phyloP scores from a whole-genome alignment of 2,113 vertebrate genomes.

The Gymnogyps californianus region DNA sequence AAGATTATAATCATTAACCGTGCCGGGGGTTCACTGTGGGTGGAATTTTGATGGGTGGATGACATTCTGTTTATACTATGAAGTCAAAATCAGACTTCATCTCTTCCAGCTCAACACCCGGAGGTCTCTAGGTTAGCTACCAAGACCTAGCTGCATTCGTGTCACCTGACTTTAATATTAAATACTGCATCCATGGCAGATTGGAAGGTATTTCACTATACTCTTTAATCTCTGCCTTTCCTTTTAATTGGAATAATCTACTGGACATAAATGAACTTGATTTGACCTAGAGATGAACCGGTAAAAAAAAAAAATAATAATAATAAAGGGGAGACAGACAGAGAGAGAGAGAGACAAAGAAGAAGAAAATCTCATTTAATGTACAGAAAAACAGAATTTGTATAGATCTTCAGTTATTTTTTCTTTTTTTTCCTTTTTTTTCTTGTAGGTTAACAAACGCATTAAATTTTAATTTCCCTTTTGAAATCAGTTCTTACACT shows the following conservation, averaged over 20 bases:
- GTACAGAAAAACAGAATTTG: neutral
- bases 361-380: neutral
- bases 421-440: rapidly evolving
- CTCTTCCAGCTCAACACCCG: slow-evolving; percentile 86
- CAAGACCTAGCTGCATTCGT: slow-evolving; percentile 24
- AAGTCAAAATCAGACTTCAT: slow-evolving; percentile 79
- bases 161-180: slow-evolving; percentile 74
- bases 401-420: neutral
- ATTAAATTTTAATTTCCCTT: neutral
- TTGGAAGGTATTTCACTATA: slow-evolving; percentile 52
- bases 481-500: neutral
- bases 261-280: slow-evolving; percentile 74
- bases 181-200: slow-evolving; percentile 43
- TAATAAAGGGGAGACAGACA: neutral
- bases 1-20: slow-evolving; percentile 81
- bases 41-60: slow-evolving; percentile 73
- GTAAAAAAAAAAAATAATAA: neutral
- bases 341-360: neutral
- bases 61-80: slow-evolving; percentile 77
- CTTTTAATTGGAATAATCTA: slow-evolving; percentile 74
- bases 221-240: slow-evolving; percentile 52
- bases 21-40: slow-evolving; percentile 69
- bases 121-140: slow-evolving; percentile 80
- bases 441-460: neutral
- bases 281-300: slow-evolving; percentile 78